These are phyloP conservation scores for Acleris cristana DNA, from an alignment of 2,888 invertebrate genomes.

Conservation along the genomic window DNA sequence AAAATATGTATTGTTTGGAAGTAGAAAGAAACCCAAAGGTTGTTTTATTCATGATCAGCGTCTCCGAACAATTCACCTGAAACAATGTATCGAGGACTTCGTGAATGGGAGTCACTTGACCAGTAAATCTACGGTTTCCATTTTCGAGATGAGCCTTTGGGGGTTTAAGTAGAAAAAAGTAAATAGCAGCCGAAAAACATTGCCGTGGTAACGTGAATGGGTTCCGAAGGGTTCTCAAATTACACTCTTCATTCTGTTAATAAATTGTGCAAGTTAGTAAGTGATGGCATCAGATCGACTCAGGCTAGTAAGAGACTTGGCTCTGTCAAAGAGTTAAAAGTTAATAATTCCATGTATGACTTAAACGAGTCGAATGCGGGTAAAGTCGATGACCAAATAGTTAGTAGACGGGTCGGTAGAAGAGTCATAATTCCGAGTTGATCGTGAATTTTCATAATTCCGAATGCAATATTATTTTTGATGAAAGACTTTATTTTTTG, in stretches of 20 bases:
- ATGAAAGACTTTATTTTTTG: no score
- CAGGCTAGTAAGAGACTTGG: no score
- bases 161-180: not conserved
- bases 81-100: constrained; percentile 16
- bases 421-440: no score
- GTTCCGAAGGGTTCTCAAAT: not conserved
- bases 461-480: no score
- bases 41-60: constrained; percentile 29
- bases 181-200: not conserved
- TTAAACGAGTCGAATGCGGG: no score
- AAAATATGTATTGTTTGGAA: not conserved
- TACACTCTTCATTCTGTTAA: not conserved
- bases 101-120: constrained; percentile 19
- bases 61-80: constrained; percentile 11
- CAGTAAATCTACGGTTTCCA: constrained; percentile 24
- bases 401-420: no score
- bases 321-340: no score
- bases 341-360: no score
- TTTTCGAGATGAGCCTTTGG: constrained; percentile 20
- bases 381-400: no score
- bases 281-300: no score
- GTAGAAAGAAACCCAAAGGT: constrained; percentile 2
- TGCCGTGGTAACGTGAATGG: not conserved
- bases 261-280: no score
- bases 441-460: no score